phyloP scores from a whole-genome alignment of 2,888 invertebrate species.

The Archips crataeganus region DNA sequence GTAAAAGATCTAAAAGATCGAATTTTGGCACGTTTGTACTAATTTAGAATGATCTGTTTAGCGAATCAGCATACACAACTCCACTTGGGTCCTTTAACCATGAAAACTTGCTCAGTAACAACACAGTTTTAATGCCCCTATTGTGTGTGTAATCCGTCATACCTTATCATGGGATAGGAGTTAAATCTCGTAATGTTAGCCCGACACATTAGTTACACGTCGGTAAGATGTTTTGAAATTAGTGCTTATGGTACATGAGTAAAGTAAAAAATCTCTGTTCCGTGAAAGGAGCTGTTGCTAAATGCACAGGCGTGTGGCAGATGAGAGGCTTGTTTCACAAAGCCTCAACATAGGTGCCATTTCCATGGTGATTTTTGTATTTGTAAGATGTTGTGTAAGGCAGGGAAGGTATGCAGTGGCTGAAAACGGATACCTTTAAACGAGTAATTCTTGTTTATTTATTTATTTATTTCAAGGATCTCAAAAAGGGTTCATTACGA shows the following conservation, averaged over 20 bases:
- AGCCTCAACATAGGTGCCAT: not conserved
- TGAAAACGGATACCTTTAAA: too few species aligned
- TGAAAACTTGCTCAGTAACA: not conserved
- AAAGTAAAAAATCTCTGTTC: constrained; percentile 38
- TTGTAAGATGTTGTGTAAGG: too few species aligned
- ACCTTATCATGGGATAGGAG: not conserved
- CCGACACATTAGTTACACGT: constrained; percentile 33
- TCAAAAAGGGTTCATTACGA: too few species aligned
- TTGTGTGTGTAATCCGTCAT: constrained; percentile 24
- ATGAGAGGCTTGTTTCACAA: not conserved
- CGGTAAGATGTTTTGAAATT: constrained; percentile 33
- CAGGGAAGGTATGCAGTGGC: too few species aligned
- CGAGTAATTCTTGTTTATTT: too few species aligned
- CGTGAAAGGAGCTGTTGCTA: constrained; percentile 38
- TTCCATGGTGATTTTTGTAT: too few species aligned
- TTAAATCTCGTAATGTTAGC: constrained; percentile 25
- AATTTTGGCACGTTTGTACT: too few species aligned
- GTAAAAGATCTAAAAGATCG: too few species aligned
- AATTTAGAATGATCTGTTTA: too few species aligned
- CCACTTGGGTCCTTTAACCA: not conserved
- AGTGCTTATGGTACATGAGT: constrained; percentile 20
- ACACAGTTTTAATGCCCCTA: constrained; percentile 9
- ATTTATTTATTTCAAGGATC: too few species aligned
- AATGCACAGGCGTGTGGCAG: constrained; percentile 16
- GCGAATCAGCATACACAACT: too few species aligned